Evolutionary conservation across 2,113 vertebrate genomes (phyloP), one percentile per base, ranked within the genome.

Genomic region (Xenopus borealis): DNA sequence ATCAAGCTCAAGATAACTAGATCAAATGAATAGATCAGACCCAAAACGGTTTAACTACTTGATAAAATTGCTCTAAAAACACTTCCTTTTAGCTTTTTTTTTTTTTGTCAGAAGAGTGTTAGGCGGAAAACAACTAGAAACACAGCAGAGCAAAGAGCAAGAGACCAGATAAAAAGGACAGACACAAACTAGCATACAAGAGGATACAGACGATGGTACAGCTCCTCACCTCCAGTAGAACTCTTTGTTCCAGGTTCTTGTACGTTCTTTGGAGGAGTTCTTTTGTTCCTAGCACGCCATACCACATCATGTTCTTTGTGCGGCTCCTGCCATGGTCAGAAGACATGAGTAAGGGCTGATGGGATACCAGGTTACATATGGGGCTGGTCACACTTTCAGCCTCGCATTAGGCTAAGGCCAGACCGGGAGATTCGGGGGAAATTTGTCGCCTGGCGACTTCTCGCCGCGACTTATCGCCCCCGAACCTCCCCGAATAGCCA

Each of bases 291-390:
- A 97, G 78, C 1, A 98, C 95, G 6, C 96, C 95, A 0, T 97
- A 98, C 95, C 96, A 98, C 96, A 98, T 97, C 94, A 95, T 94
- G 85, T 98, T 98, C 85, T 98, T 97, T 16, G 96, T 98, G n/a
- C 96, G 93, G 82, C 96, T 97, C 90, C 95, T 97, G 68, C 12
- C 0, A 18, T 44, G 75, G 33, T 57, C 45, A 66, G 71, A 73
- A 16, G 46, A 47, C 16, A 45, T 27, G 23, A 13, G 14, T 16
- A 50, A 3, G 79, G n/a, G 0, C 2, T 14, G 62, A 16, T 3
- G 62, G 4, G 12, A 69, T 12, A 6, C 10, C 72, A 11, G 27
- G 19, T 58, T 58, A 16, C 10, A 19, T n/a, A 30, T 62, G 10
- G 46, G 72, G 17, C 50, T 10, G n/a, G n/a, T n/a, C n/a, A 53